A percentile compares a stretch with the other conserved stretches of the same genome.
Conservation (phyloP, 2,888 invertebrate species). For the Chalcosyrphus nemorum region DNA sequence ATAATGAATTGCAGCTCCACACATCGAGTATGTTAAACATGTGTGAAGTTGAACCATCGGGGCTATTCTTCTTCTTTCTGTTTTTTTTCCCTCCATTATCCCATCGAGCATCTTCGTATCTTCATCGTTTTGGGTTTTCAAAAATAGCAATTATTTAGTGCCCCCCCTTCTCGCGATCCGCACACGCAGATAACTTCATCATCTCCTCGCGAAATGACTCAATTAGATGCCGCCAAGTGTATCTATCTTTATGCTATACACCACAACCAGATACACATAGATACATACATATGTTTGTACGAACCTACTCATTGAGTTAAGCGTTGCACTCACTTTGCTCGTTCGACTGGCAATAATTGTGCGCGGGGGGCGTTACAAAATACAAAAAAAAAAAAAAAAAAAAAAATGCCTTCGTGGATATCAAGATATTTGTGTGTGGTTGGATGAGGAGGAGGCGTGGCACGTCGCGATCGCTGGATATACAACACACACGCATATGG, state of each 20-base stretch:
- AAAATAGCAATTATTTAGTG: constrained; percentile 65
- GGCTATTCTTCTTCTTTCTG: constrained; percentile 3
- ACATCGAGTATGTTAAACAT: constrained; percentile 74
- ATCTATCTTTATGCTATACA: constrained; percentile 13
- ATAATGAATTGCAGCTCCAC: constrained; percentile 74
- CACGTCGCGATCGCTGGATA: constrained; percentile 30
- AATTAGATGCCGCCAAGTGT: constrained; percentile 74
- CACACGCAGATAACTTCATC: constrained; percentile 66
- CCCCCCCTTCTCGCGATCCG: constrained; percentile 31
- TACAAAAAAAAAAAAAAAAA: constrained; percentile 1
- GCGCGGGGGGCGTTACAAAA: constrained; percentile 47
- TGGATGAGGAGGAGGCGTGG: constrained; percentile 61
- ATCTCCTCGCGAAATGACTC: constrained; percentile 74
- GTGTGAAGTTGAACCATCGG: constrained; percentile 59
- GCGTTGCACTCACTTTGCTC: constrained; percentile 37
- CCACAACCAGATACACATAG: not conserved
- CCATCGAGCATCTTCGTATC: not conserved
- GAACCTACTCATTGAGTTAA: constrained; percentile 55
- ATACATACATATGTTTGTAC: too few relatives aligned
- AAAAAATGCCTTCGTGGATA: constrained; percentile 44
- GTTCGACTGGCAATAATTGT: constrained; percentile 48
- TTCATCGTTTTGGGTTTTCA: constrained; percentile 5
- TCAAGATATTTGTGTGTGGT: constrained; percentile 66
- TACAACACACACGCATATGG: constrained; percentile 2
- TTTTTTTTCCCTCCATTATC: not conserved